These are phyloP conservation scores for Frankliniella intonsa DNA, from an alignment of 2,888 invertebrate genomes.

Conservation along the genomic window DNA sequence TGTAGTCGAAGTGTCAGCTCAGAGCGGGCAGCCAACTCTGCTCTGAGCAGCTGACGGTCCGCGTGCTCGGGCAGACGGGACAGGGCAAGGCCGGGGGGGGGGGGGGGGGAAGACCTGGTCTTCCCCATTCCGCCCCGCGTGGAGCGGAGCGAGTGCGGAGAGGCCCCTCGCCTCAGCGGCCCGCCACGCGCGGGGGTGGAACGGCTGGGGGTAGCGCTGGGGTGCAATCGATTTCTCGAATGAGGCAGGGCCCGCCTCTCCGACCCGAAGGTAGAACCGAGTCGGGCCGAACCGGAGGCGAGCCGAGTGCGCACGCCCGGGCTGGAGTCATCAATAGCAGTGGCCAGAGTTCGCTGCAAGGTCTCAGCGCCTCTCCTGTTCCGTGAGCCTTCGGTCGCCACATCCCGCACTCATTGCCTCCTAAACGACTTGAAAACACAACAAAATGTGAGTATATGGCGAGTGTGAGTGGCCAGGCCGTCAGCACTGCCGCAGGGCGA, in stretches of 20 bases:
- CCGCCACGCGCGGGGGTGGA: neutral
- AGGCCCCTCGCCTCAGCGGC: no score
- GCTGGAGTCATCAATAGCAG: constrained; percentile 23
- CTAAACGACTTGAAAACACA: neutral
- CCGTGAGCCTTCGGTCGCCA: neutral
- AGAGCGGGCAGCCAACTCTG: no score
- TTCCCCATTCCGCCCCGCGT: no score
- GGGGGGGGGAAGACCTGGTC: no score
- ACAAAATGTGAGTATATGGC: neutral
- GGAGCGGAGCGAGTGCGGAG: neutral
- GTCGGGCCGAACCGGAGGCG: neutral
- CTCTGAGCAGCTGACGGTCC: no score
- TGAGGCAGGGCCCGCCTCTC: neutral
- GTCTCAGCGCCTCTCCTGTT: neutral
- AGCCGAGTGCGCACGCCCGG: neutral
- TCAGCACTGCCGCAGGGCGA: neutral
- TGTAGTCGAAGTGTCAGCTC: no score
- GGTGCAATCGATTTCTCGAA: constrained; percentile 20
- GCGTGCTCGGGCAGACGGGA: no score
- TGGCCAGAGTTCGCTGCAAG: constrained; percentile 19
- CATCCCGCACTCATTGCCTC: neutral
- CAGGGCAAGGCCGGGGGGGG: no score
- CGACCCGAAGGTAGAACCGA: neutral
- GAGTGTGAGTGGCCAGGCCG: neutral
- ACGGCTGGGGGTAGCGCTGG: neutral